These are phyloP conservation scores for Telmatherina bonti DNA, from an alignment of 2,797 vertebrate genomes.

Conservation along the genomic window DNA sequence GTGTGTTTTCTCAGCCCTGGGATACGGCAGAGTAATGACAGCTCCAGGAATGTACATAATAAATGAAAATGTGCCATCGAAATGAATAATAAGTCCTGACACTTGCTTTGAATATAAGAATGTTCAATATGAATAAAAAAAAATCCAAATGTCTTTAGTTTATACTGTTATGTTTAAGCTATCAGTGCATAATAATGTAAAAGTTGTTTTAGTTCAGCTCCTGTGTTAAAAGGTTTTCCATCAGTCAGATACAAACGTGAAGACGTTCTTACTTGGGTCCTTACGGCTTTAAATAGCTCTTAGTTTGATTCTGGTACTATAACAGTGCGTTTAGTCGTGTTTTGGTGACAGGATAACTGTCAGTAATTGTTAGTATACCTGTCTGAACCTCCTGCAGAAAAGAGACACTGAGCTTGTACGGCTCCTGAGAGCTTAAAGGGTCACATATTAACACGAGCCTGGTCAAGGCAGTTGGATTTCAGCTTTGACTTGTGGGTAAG, in stretches of 20 bases:
- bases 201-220: too few species aligned
- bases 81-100: too few species aligned
- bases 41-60: too few species aligned
- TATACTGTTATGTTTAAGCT: too few species aligned
- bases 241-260: background rate
- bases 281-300: background rate
- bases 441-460: slow-evolving; percentile 43
- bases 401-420: slow-evolving; percentile 4
- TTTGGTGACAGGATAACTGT: slow-evolving; percentile 19
- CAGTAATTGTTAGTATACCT: slow-evolving; percentile 34
- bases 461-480: slow-evolving; percentile 6
- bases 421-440: slow-evolving; percentile 55
- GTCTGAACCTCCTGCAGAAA: slow-evolving; percentile 23
- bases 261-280: background rate
- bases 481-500: slow-evolving; percentile 31
- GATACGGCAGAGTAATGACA: too few species aligned
- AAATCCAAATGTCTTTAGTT: too few species aligned
- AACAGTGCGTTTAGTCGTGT: background rate
- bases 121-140: too few species aligned
- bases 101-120: too few species aligned
- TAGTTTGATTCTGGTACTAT: background rate
- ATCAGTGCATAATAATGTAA: too few species aligned
- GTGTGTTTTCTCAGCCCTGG: too few species aligned
- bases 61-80: too few species aligned
- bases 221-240: background rate